phyloP scores from a whole-genome alignment of 2,888 invertebrate genomes.

The Yponomeuta sedellus region DNA sequence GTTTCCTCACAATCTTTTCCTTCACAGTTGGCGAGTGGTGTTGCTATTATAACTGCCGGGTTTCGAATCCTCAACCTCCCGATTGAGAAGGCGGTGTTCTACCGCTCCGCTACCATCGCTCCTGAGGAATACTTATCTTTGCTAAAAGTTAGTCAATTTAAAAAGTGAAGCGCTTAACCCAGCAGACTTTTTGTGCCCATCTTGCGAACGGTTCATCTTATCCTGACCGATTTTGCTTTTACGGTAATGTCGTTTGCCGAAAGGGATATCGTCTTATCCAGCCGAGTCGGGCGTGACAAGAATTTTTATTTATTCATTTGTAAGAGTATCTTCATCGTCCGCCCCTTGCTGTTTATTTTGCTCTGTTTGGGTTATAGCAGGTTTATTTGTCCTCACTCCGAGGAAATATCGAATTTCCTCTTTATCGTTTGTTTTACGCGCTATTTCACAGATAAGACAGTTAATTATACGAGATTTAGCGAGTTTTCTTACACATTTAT shows the following conservation, averaged over 20 bases:
- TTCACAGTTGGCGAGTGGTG: too few relatives aligned
- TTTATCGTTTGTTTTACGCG: neutral
- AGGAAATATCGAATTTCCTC: neutral
- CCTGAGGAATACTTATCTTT: neutral
- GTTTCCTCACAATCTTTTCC: too few relatives aligned
- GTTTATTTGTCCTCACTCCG: neutral
- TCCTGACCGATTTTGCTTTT: slow-evolving; percentile 49
- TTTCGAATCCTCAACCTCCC: too few relatives aligned
- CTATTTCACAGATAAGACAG: neutral
- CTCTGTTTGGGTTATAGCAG: neutral
- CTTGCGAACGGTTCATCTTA: slow-evolving; percentile 48
- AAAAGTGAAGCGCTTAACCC: neutral
- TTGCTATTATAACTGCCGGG: too few relatives aligned
- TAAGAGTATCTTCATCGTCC: slow-evolving; percentile 4
- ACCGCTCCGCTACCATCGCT: too few relatives aligned
- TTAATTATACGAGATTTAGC: neutral
- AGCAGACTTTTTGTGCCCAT: slow-evolving; percentile 39
- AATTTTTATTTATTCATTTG: slow-evolving; percentile 7
- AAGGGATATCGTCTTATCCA: slow-evolving; percentile 21
- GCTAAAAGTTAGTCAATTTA: neutral
- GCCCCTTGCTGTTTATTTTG: neutral
- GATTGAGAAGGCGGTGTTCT: too few relatives aligned
- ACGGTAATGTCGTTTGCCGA: slow-evolving; percentile 54
- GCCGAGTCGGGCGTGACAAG: neutral
- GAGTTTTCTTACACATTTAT: neutral